phyloP scores from a whole-genome alignment of 2,888 invertebrate genomes.

The Eulithis testata region DNA sequence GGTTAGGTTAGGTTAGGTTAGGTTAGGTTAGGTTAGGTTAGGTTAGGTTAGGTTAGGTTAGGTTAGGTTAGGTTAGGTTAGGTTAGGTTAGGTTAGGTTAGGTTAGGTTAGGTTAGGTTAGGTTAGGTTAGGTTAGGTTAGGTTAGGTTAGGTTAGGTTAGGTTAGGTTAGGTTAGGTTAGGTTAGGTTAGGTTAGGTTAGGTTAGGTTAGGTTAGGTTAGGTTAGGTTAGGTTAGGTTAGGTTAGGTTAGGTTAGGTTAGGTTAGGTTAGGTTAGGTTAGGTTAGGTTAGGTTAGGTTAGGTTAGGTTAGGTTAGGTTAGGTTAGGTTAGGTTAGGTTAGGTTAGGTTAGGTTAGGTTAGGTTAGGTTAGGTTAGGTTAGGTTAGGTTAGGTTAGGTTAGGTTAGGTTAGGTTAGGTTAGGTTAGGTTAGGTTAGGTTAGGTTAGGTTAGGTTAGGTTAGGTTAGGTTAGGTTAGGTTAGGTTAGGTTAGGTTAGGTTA shows the following conservation, averaged over 20 bases:
- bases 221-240: slow-evolving; percentile 32
- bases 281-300: slow-evolving; percentile 34
- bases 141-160: slow-evolving; percentile 39
- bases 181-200: slow-evolving; percentile 37
- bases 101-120: slow-evolving; percentile 29
- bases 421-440: slow-evolving; percentile 25
- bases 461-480: slow-evolving; percentile 29
- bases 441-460: slow-evolving; percentile 20
- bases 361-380: slow-evolving; percentile 35
- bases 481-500: slow-evolving; percentile 29
- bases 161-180: slow-evolving; percentile 37
- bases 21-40: slow-evolving; percentile 39
- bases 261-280: slow-evolving; percentile 31
- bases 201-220: slow-evolving; percentile 36
- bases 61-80: slow-evolving; percentile 38
- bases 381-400: slow-evolving; percentile 30
- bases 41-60: slow-evolving; percentile 37
- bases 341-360: slow-evolving; percentile 35
- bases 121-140: slow-evolving; percentile 33
- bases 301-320: slow-evolving; percentile 36
- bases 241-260: slow-evolving; percentile 31
- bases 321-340: slow-evolving; percentile 36
- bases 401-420: slow-evolving; percentile 30
- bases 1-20: slow-evolving; percentile 33
- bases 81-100: slow-evolving; percentile 36